phyloP scores from a whole-genome alignment of 2,113 vertebrate genomes.

The Rhinogobius similis region DNA sequence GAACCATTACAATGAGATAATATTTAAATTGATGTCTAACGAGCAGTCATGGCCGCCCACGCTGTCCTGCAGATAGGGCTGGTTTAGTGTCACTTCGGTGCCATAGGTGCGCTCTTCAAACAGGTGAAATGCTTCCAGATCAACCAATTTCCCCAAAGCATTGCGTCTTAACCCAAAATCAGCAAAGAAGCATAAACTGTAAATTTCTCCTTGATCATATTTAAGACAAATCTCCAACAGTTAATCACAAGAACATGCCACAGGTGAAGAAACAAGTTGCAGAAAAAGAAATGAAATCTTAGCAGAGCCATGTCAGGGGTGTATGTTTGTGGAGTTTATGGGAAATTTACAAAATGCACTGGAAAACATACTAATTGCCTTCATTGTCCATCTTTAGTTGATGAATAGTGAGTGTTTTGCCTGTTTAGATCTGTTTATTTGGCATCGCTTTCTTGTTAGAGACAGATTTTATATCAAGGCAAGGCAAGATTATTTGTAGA shows the following conservation, averaged over 20 bases:
- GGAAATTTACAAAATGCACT: too few relatives aligned
- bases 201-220: slow-evolving; percentile 48
- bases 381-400: too few relatives aligned
- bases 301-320: not conserved
- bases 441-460: too few relatives aligned
- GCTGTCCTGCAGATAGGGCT: slow-evolving; percentile 60
- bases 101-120: slow-evolving; percentile 56
- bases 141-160: slow-evolving; percentile 60
- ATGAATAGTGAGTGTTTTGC: too few relatives aligned
- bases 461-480: too few relatives aligned
- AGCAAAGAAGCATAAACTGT: slow-evolving; percentile 43
- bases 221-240: slow-evolving; percentile 48
- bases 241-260: slow-evolving; percentile 7
- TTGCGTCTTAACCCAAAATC: slow-evolving; percentile 56
- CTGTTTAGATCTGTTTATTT: too few relatives aligned
- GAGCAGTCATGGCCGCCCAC: slow-evolving; percentile 61
- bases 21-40: slow-evolving; percentile 61
- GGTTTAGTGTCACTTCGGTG: slow-evolving; percentile 61
- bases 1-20: slow-evolving; percentile 56
- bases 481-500: too few relatives aligned
- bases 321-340: not conserved
- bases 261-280: not conserved
- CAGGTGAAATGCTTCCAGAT: slow-evolving; percentile 67
- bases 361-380: too few relatives aligned
- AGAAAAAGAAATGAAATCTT: not conserved